Evolutionary conservation across 2,113 vertebrate species (phyloP), one percentile per base, ranked within the genome.

Genomic region (Limanda limanda): DNA sequence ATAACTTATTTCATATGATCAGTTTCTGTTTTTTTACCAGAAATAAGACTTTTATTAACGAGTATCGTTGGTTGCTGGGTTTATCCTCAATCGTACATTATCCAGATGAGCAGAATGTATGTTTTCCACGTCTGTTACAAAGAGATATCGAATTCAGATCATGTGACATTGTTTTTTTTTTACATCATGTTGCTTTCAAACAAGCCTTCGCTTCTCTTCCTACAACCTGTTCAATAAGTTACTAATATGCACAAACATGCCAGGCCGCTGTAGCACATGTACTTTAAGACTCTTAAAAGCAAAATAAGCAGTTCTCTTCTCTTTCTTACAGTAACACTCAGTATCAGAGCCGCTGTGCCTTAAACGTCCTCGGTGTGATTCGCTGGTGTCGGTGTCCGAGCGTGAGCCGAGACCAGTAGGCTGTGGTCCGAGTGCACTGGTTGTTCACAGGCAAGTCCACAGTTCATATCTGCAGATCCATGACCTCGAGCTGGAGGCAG

Each of bases 271-370:
- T 56, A 72, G 61, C 56, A 71, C 68, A 51, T 47, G 21, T 68
- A 37, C 71, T 76, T 42, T 17, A 54, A 0, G 5, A 31, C 8
- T 47, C 9, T 17, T 62, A 6, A 23, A 1, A 59, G 45, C 55
- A 14, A 62, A 58, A 14, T 21, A 42, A 48, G 55, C 56, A 20
- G 15, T 21, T 62, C 40, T 68, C 24, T 47, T 35, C 40, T 68
- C 24, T 47, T 35, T 17, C 51, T 10, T 20, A n/a, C 5, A 6
- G 13, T 57, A 25, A 13, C 56, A 17, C 10, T 24, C 42, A 27
- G 70, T 1, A 15, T 56, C 12, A 21, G 48, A 60, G 66, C 72
- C 52, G 8, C 14, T 57, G 85, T 91, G 89, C 89, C 87, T 89
- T 86, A 25, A 57, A 67, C 71, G 18, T 72, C 40, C 45, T 69